Base-by-base conservation (phyloP, 2,888 invertebrate genomes). In the Cataglyphis altisquamis region DNA sequence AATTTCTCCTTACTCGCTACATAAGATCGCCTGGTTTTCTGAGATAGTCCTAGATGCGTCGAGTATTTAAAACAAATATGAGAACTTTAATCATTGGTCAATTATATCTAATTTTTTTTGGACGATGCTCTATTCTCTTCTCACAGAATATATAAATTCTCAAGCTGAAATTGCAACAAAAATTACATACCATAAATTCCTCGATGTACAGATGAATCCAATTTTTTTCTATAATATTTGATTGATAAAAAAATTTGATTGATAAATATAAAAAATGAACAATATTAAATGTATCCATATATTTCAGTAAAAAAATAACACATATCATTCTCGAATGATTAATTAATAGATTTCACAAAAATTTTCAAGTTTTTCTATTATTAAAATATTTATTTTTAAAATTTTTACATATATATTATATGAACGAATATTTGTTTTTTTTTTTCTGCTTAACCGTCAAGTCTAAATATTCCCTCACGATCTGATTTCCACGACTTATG, bases 51-150 rank as follows among this genome's bases (percentile, higher is more conserved):
- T 52, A 63, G 52, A 45, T 78, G 83, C 82, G 62, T 83, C 82
- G 86, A 78, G 85, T 89, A 89, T 89, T 89, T 89, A 89, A 89
- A 89, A 29, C 1, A 25, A 87, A 90, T 87, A 89, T 90, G 89
- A 90, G 82, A 89, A 87, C 77, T 82, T 72, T 48, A 82, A 62
- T 86, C 87, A 75, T 84, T 60, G 75, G 66, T 21, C 60, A 63
- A 64, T 48, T 77, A n/a, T 60, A 63, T n/a, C 52, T 45, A 48
- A 39, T 84, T 84, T 68, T n/a, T 88, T 78, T 74, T 29, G 45
- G 55, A 36, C 83, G 63, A 63, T 15, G 10, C 41, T 45, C 48
- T 9, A 32, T 25, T 55, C 41, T 60, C 48, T 72, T 73, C 57
- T 45, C 18, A 32, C 45, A 67, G 68, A 55, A 70, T 25, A 52